Conservation (phyloP, 2,113 vertebrate species). For the Hemiscyllium ocellatum region DNA sequence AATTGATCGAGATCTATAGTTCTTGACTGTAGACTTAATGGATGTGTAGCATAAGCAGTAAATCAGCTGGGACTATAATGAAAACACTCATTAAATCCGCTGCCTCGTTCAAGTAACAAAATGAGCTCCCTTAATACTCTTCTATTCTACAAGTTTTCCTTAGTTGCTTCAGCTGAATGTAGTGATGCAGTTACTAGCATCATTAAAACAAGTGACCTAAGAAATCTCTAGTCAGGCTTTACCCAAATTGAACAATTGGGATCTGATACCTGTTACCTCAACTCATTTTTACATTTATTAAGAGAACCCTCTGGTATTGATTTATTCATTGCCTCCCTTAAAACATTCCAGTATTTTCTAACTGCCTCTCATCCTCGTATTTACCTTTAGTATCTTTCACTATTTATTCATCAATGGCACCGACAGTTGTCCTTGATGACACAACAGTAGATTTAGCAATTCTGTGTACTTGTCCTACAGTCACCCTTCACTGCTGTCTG, state of each 20-base stretch:
- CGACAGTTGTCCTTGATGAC: conserved; percentile 21
- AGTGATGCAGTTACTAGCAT: neutral
- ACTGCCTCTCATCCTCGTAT: neutral
- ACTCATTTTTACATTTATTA: neutral
- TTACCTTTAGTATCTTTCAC: neutral
- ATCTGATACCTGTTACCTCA: neutral
- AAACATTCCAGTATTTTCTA: conserved; percentile 6
- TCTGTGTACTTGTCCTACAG: conserved; percentile 28
- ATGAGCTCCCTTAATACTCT: neutral
- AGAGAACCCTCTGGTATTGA: neutral
- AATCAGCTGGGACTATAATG: neutral
- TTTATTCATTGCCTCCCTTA: neutral
- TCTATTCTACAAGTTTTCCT: neutral
- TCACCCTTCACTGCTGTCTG: conserved; percentile 24
- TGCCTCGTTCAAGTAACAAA: neutral
- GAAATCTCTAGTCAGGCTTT: neutral
- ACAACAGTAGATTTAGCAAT: neutral
- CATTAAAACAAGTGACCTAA: neutral
- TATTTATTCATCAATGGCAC: neutral
- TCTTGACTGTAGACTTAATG: neutral
- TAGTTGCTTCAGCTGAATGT: neutral
- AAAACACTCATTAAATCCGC: neutral
- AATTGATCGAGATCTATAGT: neutral
- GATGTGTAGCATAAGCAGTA: neutral
- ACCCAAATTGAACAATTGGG: neutral